Conservation (phyloP, 2,113 vertebrate species). For the Bettongia penicillata region DNA sequence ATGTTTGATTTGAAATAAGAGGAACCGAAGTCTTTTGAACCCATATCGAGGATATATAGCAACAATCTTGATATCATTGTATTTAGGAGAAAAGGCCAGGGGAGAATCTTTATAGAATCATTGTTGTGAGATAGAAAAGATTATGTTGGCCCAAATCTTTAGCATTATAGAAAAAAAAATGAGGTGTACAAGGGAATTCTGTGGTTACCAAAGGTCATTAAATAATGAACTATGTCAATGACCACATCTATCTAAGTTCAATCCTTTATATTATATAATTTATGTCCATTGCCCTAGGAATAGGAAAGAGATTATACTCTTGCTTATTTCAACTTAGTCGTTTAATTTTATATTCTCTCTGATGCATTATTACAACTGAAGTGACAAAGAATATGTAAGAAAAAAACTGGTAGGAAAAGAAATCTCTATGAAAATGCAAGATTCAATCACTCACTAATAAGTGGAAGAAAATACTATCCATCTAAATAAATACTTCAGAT, state of each 20-base stretch:
- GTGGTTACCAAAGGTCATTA: neutral
- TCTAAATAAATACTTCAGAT: constrained; percentile 82
- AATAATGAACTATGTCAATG: constrained; percentile 28
- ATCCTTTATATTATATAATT: neutral
- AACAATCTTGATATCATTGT: neutral
- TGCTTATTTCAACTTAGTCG: constrained; percentile 36
- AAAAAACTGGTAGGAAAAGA: constrained; percentile 69
- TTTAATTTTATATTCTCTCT: constrained; percentile 42
- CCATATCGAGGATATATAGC: too few relatives aligned
- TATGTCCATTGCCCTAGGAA: neutral
- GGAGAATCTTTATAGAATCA: neutral
- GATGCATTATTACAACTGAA: constrained; percentile 62
- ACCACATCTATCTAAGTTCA: constrained; percentile 30
- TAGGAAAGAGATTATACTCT: constrained; percentile 40
- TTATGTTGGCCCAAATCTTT: neutral
- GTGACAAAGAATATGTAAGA: constrained; percentile 54
- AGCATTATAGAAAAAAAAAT: neutral
- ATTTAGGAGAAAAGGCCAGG: neutral
- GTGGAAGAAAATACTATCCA: constrained; percentile 74
- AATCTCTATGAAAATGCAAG: constrained; percentile 77
- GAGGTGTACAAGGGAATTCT: neutral
- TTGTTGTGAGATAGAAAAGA: neutral
- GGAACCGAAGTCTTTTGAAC: too few relatives aligned
- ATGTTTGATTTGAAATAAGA: too few relatives aligned
- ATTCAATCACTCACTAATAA: constrained; percentile 80